These are phyloP conservation scores for Drosophila aldrichi DNA, from an alignment of 2,888 invertebrate species.

Conservation along the genomic window DNA sequence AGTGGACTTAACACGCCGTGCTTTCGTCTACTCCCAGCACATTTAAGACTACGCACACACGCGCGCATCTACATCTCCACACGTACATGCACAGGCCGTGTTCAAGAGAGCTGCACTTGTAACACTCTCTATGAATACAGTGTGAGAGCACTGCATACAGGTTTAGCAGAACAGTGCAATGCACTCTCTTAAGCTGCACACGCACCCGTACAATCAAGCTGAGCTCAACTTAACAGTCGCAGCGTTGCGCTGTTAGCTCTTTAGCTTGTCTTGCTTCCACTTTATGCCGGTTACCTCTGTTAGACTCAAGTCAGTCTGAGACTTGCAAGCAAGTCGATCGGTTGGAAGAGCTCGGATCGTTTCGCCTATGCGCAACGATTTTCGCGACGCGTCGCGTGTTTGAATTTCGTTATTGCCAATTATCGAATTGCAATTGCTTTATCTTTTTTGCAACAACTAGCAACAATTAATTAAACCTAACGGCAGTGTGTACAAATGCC, in stretches of 20 bases:
- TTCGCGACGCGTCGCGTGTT: conserved; percentile 55
- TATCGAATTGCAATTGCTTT: conserved; percentile 56
- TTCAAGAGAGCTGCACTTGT: conserved; percentile 3
- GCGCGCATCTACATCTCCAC: background rate
- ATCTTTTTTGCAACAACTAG: conserved; percentile 49
- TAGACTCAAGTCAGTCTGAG: conserved; percentile 45
- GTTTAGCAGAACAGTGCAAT: background rate
- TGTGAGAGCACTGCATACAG: background rate
- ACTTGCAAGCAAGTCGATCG: conserved; percentile 55
- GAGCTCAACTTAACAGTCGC: conserved; percentile 21
- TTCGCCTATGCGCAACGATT: conserved; percentile 50
- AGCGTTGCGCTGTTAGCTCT: conserved; percentile 12
- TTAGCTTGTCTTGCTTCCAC: conserved; percentile 16
- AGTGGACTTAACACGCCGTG: too few species aligned
- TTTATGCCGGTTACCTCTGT: conserved; percentile 28
- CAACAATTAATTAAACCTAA: conserved; percentile 52
- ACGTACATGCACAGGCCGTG: background rate
- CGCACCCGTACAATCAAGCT: background rate
- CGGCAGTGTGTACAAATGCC: conserved; percentile 52
- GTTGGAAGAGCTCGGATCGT: conserved; percentile 37
- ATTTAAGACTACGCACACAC: background rate
- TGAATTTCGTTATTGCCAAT: conserved; percentile 40
- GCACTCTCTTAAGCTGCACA: background rate
- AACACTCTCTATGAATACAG: background rate
- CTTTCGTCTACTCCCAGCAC: background rate